Evolutionary conservation across 2,797 vertebrate species (phyloP), one percentile per base, ranked within the genome.

Genomic region (Molossus alvarezi): DNA sequence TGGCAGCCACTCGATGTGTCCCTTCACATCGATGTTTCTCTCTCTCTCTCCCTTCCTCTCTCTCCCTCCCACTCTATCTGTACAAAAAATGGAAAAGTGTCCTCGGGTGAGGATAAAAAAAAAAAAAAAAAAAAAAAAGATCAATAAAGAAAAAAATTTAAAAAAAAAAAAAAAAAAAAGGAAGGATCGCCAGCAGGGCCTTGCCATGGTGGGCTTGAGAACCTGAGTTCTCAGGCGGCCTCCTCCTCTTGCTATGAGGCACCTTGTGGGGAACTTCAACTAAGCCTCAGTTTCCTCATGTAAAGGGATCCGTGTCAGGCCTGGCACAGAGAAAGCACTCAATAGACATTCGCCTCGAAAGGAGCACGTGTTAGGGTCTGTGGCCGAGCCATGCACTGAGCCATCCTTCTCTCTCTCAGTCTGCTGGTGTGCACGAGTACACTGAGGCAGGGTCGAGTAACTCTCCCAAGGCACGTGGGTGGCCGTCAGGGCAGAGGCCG

Each of bases 401-500:
- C 27, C 2, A 29, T 3, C 5, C 14, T 4, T 1, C 51, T 48
- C 23, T 25, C 25, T 12, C 6, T 77, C 21, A 4, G 5, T 29
- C 41, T 2, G 25, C 1, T 9, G n/a, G 9, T 27, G 4, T 5
- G 29, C 4, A 1, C 0, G 23, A 29, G 72, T 10, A 48, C 81
- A 57, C 12, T 1, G 75, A 72, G 17, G 57, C 80, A 17, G 65
- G 18, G 12, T 10, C 13, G 79, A 72, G 9, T 27, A 10, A 33
- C 17, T 27, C 65, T 53, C 37, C 60, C 69, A 51, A 7, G 21
- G n/a, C 23, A n/a, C 2, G 1, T 0, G 14, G 8, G 9, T 8
- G 55, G 80, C 4, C 17, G 2, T 18, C 10, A 15, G 11, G 20
- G 9, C 45, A 27, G 87, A 79, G 64, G 72, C 93, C 27, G 58